Conservation (phyloP, 2,888 invertebrate species). For the Rhagonycha lutea region DNA sequence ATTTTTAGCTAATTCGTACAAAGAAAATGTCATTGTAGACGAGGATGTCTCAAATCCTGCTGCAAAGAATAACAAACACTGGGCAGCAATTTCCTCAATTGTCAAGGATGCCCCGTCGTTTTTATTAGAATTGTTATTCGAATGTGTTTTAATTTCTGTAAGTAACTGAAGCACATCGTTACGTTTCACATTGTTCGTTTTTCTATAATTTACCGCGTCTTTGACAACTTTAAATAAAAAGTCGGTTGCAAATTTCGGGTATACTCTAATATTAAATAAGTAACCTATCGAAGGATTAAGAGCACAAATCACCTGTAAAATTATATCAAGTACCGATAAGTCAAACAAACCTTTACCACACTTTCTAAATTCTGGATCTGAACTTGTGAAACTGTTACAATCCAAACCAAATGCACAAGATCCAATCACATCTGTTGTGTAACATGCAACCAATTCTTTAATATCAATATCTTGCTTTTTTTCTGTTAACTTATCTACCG, state of each 20-base stretch:
- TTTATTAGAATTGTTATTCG: not conserved
- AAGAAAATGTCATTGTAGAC: slow-evolving; percentile 49
- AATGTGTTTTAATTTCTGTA: slow-evolving; percentile 36
- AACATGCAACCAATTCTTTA: not conserved
- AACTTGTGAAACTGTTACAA: not conserved
- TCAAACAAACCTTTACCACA: not conserved
- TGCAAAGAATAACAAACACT: slow-evolving; percentile 54
- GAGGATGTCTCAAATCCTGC: slow-evolving; percentile 59
- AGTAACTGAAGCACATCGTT: slow-evolving; percentile 51
- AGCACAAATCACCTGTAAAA: not conserved
- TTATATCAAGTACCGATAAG: not conserved
- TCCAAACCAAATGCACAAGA: not conserved
- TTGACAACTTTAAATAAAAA: slow-evolving; percentile 41
- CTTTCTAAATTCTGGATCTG: not conserved
- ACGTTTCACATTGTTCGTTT: slow-evolving; percentile 35
- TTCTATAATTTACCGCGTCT: slow-evolving; percentile 38
- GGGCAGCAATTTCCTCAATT: slow-evolving; percentile 45
- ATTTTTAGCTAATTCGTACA: slow-evolving; percentile 36
- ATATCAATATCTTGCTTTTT: not conserved
- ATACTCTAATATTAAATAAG: slow-evolving; percentile 29
- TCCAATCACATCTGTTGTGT: not conserved
- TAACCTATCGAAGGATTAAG: slow-evolving; percentile 41
- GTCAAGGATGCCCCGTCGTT: slow-evolving; percentile 23
- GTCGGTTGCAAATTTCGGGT: slow-evolving; percentile 33
- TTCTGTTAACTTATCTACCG: not conserved